Evolutionary conservation across 2,113 vertebrate genomes (phyloP).

Genomic region (Aptenodytes forsteri): DNA sequence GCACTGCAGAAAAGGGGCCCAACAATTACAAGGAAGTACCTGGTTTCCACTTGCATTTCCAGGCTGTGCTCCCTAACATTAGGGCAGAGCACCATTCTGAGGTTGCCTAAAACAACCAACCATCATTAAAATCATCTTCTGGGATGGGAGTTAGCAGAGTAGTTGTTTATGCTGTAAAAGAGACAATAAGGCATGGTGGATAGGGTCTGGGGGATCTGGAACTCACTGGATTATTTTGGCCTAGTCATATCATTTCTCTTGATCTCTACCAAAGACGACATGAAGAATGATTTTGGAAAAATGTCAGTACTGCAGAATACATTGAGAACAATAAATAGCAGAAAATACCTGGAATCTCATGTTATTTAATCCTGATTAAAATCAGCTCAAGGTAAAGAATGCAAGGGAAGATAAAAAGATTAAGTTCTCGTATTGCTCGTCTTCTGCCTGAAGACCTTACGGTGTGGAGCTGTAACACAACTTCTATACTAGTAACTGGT

Average conservation of each 20-base stretch:
- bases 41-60: background rate
- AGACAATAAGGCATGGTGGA: background rate
- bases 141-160: background rate
- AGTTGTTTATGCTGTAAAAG: background rate
- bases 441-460: background rate
- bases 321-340: background rate
- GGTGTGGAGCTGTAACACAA: background rate
- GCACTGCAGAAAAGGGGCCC: slow-evolving; percentile 76
- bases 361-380: background rate
- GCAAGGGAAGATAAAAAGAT: background rate
- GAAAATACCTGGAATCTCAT: background rate
- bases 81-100: background rate
- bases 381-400: background rate
- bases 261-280: background rate
- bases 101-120: background rate
- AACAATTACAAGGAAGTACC: background rate
- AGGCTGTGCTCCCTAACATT: background rate
- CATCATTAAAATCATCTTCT: background rate
- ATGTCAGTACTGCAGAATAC: background rate
- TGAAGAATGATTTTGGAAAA: background rate
- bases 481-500: background rate
- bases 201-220: background rate
- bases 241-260: background rate
- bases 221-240: background rate
- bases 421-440: background rate